phyloP scores from a whole-genome alignment of 2,113 vertebrate genomes.

The Erythrolamprus reginae region DNA sequence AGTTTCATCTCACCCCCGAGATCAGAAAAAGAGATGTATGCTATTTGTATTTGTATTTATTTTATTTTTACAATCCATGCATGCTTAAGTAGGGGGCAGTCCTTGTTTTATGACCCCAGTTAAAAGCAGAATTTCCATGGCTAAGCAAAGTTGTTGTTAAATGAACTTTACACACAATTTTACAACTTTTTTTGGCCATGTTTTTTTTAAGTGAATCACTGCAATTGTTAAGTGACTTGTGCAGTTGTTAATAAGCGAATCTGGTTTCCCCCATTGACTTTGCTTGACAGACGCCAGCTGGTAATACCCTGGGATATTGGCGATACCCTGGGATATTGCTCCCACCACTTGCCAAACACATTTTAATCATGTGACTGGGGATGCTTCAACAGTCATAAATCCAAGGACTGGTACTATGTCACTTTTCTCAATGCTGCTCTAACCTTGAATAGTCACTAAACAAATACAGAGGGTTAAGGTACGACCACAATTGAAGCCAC shows the following conservation, averaged over 20 bases:
- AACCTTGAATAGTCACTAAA: too few species aligned
- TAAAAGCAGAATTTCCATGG: not conserved
- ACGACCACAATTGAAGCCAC: too few species aligned
- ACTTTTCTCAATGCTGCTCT: too few species aligned
- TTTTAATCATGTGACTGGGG: not conserved
- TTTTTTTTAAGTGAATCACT: too few species aligned
- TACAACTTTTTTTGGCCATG: not conserved
- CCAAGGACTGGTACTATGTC: not conserved
- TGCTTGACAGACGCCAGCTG: not conserved
- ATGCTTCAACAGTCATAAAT: not conserved
- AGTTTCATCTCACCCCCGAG: conserved; percentile 44
- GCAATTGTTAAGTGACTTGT: not conserved
- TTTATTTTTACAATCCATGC: not conserved
- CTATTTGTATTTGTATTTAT: not conserved
- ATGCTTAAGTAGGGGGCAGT: not conserved
- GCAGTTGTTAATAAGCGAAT: not conserved
- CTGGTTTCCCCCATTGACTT: not conserved
- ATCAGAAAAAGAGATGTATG: conserved; percentile 80
- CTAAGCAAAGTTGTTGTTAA: not conserved
- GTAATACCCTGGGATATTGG: too few species aligned
- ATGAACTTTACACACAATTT: not conserved
- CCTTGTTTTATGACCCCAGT: not conserved
- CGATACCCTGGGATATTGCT: not conserved
- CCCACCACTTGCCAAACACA: not conserved
- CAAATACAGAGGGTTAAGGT: too few species aligned